Evolutionary conservation across 2,113 vertebrate species (phyloP).

Genomic region (Chaetops frenatus): DNA sequence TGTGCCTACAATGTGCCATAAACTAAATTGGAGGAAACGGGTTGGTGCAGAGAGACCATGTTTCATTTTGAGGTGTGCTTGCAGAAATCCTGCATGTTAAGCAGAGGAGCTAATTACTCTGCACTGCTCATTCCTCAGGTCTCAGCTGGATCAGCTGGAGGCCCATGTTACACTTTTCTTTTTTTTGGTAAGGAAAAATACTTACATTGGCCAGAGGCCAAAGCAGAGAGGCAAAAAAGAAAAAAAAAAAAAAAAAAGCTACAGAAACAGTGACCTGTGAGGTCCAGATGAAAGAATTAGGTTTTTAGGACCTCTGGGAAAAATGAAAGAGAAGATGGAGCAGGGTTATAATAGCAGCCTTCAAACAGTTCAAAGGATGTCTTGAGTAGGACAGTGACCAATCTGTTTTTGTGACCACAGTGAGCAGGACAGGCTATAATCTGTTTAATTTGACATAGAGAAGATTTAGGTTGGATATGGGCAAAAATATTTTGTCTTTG

Average conservation of each 20-base stretch:
- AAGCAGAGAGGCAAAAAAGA: background rate
- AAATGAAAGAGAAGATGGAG: background rate
- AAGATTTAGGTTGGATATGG: constrained; percentile 6
- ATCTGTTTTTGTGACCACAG: background rate
- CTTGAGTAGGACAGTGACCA: background rate
- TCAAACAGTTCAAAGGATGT: background rate
- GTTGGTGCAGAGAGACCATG: background rate
- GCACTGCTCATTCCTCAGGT: background rate
- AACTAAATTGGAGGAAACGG: background rate
- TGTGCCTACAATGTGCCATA: background rate
- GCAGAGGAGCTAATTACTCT: background rate
- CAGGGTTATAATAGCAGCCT: background rate
- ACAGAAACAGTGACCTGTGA: background rate
- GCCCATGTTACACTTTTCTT: background rate
- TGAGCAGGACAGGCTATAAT: background rate
- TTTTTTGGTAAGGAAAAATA: background rate
- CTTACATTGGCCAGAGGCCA: background rate
- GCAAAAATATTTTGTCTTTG: constrained; percentile 24
- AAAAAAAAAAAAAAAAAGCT: background rate
- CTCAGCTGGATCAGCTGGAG: constrained; percentile 8
- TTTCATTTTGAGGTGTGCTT: constrained; percentile 13
- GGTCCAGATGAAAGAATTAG: background rate
- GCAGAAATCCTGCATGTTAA: background rate
- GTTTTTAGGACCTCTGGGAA: background rate
- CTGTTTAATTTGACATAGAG: background rate